Base-by-base conservation (phyloP, 2,888 invertebrate genomes). In the Rotaria magnacalcarata region DNA sequence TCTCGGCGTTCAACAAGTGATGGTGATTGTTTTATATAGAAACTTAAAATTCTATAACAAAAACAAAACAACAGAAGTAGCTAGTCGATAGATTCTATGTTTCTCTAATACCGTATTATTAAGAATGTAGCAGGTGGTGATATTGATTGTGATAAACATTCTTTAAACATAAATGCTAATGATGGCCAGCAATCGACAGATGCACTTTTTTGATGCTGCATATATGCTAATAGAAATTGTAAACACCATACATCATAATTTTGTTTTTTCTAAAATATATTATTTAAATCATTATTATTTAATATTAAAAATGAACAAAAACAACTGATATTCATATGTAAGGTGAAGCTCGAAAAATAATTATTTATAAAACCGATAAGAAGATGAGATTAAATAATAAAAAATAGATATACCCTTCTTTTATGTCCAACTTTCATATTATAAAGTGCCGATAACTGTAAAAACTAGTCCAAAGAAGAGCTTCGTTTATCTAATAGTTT, bases 1-100 rank as follows among this genome's bases (percentile, higher is more conserved):
- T 95, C 95, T 90, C 95, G 95, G 89, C 94, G 94, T 89, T 95
- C 95, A 89, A 47, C 43, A 10, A 80, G 21, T 24, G 80, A 47
- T 24, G 80, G 47, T n/a, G 47, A 80, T 80, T 47, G 80, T 80
- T 80, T 80, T 19, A 80, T 47, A n/a, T 80, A 80, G 14, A 80
- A 80, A 80, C 80, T 80, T 80, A 80, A 47, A 84, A 60, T 34
- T 41, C 41, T 80, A 52, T 85, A 75, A 58, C 58, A 43, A 67
- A 75, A 74, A 58, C 43, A 87, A 84, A 34, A 67, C 85, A n/a
- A 43, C 14, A 50, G 1, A 50, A 11, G 14, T 50, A 50, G 8
- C 8, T 54, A 43, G 50, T 75, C 24, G 41, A 75, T 6, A 34
- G 67, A 24, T 67, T 14, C 3, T 52, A 11, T 52, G 0, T 67